Evolutionary conservation across 1,140 invertebrate genomes (phyloP).

Genomic region (Drosophila chauvacae): DNA sequence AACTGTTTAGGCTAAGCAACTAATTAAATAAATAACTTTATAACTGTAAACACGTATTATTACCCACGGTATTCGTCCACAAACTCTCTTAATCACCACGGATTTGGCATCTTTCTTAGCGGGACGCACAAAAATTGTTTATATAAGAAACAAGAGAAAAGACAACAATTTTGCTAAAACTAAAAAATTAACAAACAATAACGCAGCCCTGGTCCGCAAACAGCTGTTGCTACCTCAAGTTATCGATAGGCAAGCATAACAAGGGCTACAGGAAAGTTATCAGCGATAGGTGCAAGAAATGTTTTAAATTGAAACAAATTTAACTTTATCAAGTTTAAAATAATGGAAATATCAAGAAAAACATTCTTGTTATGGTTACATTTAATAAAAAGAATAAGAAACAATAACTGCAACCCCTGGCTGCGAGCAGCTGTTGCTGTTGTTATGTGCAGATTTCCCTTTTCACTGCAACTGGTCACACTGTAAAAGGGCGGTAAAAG

Average conservation of each 20-base stretch:
- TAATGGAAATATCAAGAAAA: too few species aligned
- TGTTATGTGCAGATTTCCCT: too few species aligned
- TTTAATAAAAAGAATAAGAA: too few species aligned
- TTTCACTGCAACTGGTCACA: too few species aligned
- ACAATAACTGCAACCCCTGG: too few species aligned
- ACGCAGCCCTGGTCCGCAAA: constrained; percentile 11
- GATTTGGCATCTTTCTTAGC: constrained; percentile 6
- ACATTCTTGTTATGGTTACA: too few species aligned
- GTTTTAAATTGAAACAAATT: background rate
- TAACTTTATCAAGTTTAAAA: too few species aligned
- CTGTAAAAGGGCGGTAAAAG: too few species aligned
- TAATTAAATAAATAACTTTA: constrained; percentile 23
- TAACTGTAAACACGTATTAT: background rate
- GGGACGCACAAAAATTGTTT: constrained; percentile 25
- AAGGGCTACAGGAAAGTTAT: background rate
- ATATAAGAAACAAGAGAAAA: constrained; percentile 30
- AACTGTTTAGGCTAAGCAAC: constrained; percentile 44
- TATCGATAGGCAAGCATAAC: constrained; percentile 4
- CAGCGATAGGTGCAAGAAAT: background rate
- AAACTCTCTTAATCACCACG: background rate
- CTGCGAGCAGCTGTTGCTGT: too few species aligned
- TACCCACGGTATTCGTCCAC: background rate
- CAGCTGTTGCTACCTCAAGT: constrained; percentile 27
- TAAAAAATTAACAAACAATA: constrained; percentile 43
- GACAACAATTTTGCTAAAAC: constrained; percentile 12